Base-by-base conservation (phyloP, 2,888 invertebrate genomes). In the Lomographa bimaculata region DNA sequence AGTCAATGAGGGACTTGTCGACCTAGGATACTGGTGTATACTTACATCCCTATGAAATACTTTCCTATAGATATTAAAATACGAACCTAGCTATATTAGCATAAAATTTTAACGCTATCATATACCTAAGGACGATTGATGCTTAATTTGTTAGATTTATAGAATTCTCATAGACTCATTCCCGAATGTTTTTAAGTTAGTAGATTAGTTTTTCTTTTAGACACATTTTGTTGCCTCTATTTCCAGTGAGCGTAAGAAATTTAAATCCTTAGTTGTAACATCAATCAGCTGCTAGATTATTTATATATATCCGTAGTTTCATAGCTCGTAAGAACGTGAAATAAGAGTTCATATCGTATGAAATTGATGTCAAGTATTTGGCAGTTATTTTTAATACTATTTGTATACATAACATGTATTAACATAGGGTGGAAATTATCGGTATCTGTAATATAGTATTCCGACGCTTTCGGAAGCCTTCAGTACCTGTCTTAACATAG, bases 181-280 rank as follows among this genome's bases (percentile, higher is more conserved):
- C 64, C 60, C 66, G 56, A 54, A 62, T 61, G 53, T 50, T 57
- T 66, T 61, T 72, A 71, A 70, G 72, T 77, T 81, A 65, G 61
- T 77, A 78, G 68, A 68, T 75, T 71, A 57, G 56, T 56, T 61
- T 62, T 62, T 64, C 60, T 72, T 82, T 83, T 80, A 65, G 72
- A 78, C n/a, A n/a, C 65, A 54, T 73, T 78, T 78, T 79, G 66
- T 75, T 10, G 18, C 47, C 52, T 53, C 57, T 51, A 60, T 62
- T 57, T 64, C 65, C 61, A 64, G 54, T 59, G 58, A 54, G 44
- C 52, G 54, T 59, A 64, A 57, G 44, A 36, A 57, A 63, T 53
- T 51, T 58, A 58, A 72, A 69, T 71, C 65, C 27, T 53, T 57
- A 71, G 69, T 70, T 72, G 65, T 72, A 69, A 54, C 50, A 42